Evolutionary conservation across 2,113 vertebrate species (phyloP).

Genomic region (Sceloporus tristichus): DNA sequence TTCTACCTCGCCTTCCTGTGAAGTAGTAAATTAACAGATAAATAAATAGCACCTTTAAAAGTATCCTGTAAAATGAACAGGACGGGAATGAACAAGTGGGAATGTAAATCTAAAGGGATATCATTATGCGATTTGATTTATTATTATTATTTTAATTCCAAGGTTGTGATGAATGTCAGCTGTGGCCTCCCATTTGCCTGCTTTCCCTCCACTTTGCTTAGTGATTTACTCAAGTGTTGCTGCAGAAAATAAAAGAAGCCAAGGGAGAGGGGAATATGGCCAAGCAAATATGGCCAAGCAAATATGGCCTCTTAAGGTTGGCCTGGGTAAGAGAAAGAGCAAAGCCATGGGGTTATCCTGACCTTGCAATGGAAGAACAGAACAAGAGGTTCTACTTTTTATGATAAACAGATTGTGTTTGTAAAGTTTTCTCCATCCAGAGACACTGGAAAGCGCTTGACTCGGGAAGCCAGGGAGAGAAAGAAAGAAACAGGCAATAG

Average conservation of each 20-base stretch:
- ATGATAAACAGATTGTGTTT: constrained; percentile 16
- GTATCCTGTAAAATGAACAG: too few species aligned
- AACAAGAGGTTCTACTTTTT: constrained; percentile 3
- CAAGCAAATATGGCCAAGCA: neutral
- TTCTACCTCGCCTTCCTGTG: neutral
- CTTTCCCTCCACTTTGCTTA: neutral
- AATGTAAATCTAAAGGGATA: neutral
- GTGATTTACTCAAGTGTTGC: neutral
- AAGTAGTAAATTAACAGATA: neutral
- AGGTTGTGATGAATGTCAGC: neutral
- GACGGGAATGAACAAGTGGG: neutral
- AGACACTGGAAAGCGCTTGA: neutral
- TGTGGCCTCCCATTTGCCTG: neutral
- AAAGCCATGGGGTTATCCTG: constrained; percentile 10
- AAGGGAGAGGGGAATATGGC: neutral
- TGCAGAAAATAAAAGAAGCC: neutral
- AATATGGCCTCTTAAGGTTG: neutral
- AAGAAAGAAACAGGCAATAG: neutral
- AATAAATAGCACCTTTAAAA: too few species aligned
- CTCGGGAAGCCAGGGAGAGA: neutral
- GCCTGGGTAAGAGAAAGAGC: neutral
- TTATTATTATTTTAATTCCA: neutral
- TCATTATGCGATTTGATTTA: neutral
- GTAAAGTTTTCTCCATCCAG: neutral
- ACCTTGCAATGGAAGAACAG: constrained; percentile 11